phyloP scores from a whole-genome alignment of 2,888 invertebrate species.

The Synanthedon myopaeformis region DNA sequence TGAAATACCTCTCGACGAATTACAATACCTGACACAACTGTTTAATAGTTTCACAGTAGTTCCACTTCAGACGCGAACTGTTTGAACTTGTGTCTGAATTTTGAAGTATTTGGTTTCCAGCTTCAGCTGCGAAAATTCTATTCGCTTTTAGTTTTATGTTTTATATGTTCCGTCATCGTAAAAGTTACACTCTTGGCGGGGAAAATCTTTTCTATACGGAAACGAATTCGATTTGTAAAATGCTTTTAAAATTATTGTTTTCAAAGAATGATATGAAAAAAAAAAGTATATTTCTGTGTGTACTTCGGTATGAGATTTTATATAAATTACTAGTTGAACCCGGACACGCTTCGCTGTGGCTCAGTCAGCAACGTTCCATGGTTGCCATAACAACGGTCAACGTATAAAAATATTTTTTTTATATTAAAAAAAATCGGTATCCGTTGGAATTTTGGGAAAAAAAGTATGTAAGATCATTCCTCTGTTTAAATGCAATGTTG shows the following conservation, averaged over 20 bases:
- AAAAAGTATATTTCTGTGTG: too few relatives aligned
- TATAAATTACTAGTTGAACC: too few relatives aligned
- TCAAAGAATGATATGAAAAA: too few relatives aligned
- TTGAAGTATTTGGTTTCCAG: constrained; percentile 17
- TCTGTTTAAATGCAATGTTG: too few relatives aligned
- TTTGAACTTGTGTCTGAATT: constrained; percentile 21
- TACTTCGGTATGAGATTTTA: too few relatives aligned
- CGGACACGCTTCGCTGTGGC: too few relatives aligned
- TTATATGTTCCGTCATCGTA: not conserved
- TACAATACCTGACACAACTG: constrained; percentile 18
- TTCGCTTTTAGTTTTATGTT: not conserved
- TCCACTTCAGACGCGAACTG: constrained; percentile 13
- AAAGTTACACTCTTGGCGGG: not conserved
- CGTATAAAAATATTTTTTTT: too few relatives aligned
- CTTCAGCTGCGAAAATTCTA: not conserved
- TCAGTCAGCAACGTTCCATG: too few relatives aligned
- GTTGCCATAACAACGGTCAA: too few relatives aligned
- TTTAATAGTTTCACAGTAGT: constrained; percentile 22
- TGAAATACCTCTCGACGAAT: constrained; percentile 11
- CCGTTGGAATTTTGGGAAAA: too few relatives aligned
- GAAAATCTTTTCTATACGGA: not conserved
- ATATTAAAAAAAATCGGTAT: too few relatives aligned
- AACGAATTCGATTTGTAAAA: not conserved
- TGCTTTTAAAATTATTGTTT: not conserved
- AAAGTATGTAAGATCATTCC: too few relatives aligned